A percentile compares a stretch with the other conserved stretches of the same genome.
phyloP scores from a whole-genome alignment of 2,797 vertebrate species.

The Lithobates sylvaticus region DNA sequence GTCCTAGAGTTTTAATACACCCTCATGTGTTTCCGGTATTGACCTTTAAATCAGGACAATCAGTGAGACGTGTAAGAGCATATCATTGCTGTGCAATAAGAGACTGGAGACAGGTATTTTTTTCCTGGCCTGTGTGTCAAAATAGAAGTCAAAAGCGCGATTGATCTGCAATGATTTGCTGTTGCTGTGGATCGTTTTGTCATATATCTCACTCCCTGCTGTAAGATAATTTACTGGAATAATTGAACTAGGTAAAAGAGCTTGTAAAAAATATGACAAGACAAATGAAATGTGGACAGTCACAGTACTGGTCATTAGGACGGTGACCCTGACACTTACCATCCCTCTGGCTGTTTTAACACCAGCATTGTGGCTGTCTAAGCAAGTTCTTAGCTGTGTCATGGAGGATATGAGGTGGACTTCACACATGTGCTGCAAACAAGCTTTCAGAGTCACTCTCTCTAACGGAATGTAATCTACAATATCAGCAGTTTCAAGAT shows the following conservation, averaged over 20 bases:
- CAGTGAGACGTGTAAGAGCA: too few relatives aligned
- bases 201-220: background rate
- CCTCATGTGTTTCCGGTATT: too few relatives aligned
- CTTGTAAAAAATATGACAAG: background rate
- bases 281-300: background rate
- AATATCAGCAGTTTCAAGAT: conserved; percentile 9
- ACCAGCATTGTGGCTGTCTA: background rate
- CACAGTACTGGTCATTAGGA: background rate
- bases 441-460: background rate
- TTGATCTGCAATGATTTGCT: background rate
- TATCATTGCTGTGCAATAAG: too few relatives aligned
- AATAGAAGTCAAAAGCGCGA: background rate
- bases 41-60: too few relatives aligned
- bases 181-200: background rate
- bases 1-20: too few relatives aligned
- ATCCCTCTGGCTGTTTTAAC: background rate
- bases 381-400: background rate
- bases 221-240: background rate
- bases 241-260: conserved; percentile 12
- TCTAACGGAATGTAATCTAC: conserved; percentile 7
- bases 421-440: background rate
- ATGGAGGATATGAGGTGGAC: background rate
- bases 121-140: background rate
- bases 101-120: too few relatives aligned
- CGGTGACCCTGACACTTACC: background rate